A percentile compares a stretch with the other conserved stretches of the same genome.
These are phyloP conservation scores for Drosophila subquinaria DNA, from an alignment of 2,888 invertebrate species.

Conservation along the genomic window DNA sequence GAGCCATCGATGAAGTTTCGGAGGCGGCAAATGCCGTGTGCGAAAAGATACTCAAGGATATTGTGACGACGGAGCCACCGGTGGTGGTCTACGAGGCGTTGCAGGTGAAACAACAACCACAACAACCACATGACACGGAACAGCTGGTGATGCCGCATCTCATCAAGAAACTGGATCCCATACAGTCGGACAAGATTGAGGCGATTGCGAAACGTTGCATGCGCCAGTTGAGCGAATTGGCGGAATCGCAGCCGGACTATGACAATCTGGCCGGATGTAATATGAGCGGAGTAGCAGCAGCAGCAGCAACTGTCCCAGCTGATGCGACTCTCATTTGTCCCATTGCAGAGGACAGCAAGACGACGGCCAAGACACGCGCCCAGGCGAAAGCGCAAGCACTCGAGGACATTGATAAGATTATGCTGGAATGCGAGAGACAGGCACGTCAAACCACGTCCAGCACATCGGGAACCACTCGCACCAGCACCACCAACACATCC, in stretches of 20 bases:
- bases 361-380: constrained; percentile 34
- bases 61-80: constrained; percentile 83
- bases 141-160: constrained; percentile 79
- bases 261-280: constrained; percentile 83
- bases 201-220: constrained; percentile 86
- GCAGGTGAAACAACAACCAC: constrained; percentile 72
- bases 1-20: constrained; percentile 84
- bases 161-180: constrained; percentile 86
- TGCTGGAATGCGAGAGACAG: constrained; percentile 84
- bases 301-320: constrained; percentile 40
- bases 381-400: constrained; percentile 62
- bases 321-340: constrained; percentile 82
- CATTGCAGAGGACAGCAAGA: constrained; percentile 76
- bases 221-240: constrained; percentile 84
- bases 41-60: constrained; percentile 84
- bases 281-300: constrained; percentile 45
- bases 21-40: constrained; percentile 84
- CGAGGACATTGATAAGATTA: constrained; percentile 85
- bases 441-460: constrained; percentile 35
- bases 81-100: constrained; percentile 80
- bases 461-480: constrained; percentile 32
- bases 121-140: constrained; percentile 17
- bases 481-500: constrained; percentile 37
- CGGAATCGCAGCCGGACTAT: constrained; percentile 82
- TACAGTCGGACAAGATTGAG: constrained; percentile 86